Evolutionary conservation across 2,888 invertebrate genomes (phyloP), one percentile per base, ranked within the genome.

Genomic region (Bugulina stolonifera): DNA sequence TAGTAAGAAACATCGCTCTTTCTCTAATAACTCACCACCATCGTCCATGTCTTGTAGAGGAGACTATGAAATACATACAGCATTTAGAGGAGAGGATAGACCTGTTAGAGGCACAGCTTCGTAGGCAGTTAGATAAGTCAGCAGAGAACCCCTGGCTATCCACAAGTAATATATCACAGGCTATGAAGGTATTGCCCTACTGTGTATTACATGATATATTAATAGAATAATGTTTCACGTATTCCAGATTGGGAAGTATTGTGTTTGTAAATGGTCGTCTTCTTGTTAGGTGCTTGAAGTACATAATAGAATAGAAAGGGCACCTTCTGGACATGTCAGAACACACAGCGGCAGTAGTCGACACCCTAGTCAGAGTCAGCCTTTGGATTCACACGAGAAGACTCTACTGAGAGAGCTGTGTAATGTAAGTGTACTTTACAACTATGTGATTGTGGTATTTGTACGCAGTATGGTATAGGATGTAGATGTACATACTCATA

Each of bases 391-490:
- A 78, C 92, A 93, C 23, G 94, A 94, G 83, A 94, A 93, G 82
- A 94, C 94, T 1, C 88, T 95, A 72, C 93, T 95, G 70, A 88
- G 94, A 79, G 94, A 95, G 87, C 94, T 95, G 94, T 95, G 94
- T 86, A 94, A 95, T 86, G 90, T 90, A 85, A 87, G 89, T 86
- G 32, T 64, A 18, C n/a, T n/a, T n/a, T n/a, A n/a, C n/a, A n/a
- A n/a, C n/a, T n/a, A n/a, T n/a, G n/a, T n/a, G n/a, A n/a, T n/a
- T n/a, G n/a, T n/a, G n/a, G n/a, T n/a, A n/a, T n/a, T n/a, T n/a
- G n/a, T n/a, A n/a, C n/a, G n/a, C n/a, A n/a, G n/a, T n/a, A n/a
- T n/a, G n/a, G n/a, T n/a, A n/a, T n/a, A n/a, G n/a, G n/a, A n/a
- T n/a, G n/a, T n/a, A n/a, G n/a, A n/a, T n/a, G n/a, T n/a, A n/a